phyloP scores from a whole-genome alignment of 2,888 invertebrate species.

The Gordius sp. region DNA sequence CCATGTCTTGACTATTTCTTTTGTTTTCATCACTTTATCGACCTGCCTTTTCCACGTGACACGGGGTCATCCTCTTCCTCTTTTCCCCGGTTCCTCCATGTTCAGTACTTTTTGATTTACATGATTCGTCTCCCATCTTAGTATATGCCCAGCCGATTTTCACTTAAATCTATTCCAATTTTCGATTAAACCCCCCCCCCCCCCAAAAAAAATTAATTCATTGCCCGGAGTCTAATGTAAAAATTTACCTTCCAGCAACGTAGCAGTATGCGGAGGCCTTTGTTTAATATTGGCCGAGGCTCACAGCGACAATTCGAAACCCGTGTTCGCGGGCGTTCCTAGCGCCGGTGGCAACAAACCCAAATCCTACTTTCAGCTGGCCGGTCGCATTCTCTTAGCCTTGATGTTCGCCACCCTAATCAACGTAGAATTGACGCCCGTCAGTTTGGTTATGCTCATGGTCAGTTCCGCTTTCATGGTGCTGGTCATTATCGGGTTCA shows the following conservation, averaged over 20 bases:
- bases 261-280: constrained; percentile 86
- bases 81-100: too few relatives aligned
- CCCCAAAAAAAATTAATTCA: neutral
- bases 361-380: constrained; percentile 76
- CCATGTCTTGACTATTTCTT: too few relatives aligned
- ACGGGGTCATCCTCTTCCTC: too few relatives aligned
- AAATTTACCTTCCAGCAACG: constrained; percentile 43
- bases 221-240: constrained; percentile 6
- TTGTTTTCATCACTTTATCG: too few relatives aligned
- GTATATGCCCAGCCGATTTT: too few relatives aligned
- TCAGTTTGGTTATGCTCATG: constrained; percentile 42
- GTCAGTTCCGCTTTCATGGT: constrained; percentile 78
- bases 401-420: constrained; percentile 95
- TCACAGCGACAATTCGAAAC: constrained; percentile 47
- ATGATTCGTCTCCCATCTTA: too few relatives aligned
- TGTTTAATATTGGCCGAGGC: constrained; percentile 82
- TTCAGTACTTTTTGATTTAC: too few relatives aligned
- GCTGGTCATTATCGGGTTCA: constrained; percentile 71
- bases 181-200: too few relatives aligned
- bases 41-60: too few relatives aligned
- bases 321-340: constrained; percentile 58
- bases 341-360: constrained; percentile 43
- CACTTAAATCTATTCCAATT: neutral
- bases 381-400: constrained; percentile 71
- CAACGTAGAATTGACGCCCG: constrained; percentile 46